These are phyloP conservation scores for Ericerus pela DNA, from an alignment of 1,140 invertebrate species.

Conservation along the genomic window DNA sequence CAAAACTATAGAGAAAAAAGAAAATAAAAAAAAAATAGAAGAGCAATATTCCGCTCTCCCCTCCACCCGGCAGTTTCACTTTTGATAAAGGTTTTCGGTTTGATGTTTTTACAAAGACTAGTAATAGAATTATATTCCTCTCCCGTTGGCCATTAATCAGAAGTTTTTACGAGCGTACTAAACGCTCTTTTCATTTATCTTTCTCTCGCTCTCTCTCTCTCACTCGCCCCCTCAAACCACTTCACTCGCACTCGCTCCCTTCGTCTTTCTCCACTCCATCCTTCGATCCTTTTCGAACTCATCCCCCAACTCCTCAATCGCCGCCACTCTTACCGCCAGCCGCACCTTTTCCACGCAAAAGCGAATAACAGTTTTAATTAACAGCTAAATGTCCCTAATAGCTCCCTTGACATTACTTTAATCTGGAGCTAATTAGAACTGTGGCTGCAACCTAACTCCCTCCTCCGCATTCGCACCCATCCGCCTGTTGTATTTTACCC, in stretches of 20 bases:
- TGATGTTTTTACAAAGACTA: constrained; percentile 6
- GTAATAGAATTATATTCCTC: constrained; percentile 17
- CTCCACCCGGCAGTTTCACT: too few relatives aligned
- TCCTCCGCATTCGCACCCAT: not conserved
- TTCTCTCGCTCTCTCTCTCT: too few relatives aligned
- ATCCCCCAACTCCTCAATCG: too few relatives aligned
- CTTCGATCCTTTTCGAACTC: too few relatives aligned
- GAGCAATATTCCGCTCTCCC: too few relatives aligned
- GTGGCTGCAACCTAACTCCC: constrained; percentile 13
- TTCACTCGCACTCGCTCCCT: too few relatives aligned
- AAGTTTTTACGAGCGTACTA: constrained; percentile 18
- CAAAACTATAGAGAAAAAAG: too few relatives aligned
- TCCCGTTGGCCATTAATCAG: constrained; percentile 19
- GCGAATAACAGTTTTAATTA: constrained; percentile 21
- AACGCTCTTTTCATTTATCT: constrained; percentile 1
- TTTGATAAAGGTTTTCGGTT: constrained; percentile 3
- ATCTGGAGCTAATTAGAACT: constrained; percentile 20
- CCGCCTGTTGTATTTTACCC: too few relatives aligned
- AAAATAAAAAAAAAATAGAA: too few relatives aligned
- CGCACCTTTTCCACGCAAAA: not conserved
- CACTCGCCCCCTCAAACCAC: too few relatives aligned
- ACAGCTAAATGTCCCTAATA: constrained; percentile 21
- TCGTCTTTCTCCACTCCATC: too few relatives aligned
- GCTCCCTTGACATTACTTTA: constrained; percentile 20
- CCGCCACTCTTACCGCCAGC: not conserved